These are phyloP conservation scores for Eristalis intricaria DNA, from an alignment of 2,888 invertebrate species.

Conservation along the genomic window DNA sequence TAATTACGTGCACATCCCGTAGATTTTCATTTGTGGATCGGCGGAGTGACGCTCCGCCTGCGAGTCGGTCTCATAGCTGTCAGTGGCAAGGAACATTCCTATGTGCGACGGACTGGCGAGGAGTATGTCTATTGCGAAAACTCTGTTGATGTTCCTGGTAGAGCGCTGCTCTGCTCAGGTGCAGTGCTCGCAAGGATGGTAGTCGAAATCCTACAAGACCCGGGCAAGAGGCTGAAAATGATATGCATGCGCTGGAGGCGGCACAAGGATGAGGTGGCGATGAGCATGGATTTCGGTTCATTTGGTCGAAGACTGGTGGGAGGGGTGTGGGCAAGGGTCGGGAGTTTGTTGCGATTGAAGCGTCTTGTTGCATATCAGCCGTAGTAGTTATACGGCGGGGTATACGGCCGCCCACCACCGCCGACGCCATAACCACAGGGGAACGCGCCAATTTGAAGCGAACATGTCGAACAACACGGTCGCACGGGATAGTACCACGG, in stretches of 20 bases:
- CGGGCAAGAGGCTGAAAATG: neutral
- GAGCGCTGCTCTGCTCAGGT: constrained; percentile 38
- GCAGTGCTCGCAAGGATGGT: constrained; percentile 10
- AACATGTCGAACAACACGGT: constrained; percentile 65
- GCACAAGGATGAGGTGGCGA: neutral
- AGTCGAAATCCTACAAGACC: neutral
- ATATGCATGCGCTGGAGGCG: too few relatives aligned
- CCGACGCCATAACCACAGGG: constrained; percentile 61
- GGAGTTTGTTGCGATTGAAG: constrained; percentile 25
- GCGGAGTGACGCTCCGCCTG: neutral
- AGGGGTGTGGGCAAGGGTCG: constrained; percentile 53
- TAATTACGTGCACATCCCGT: constrained; percentile 36
- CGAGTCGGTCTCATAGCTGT: neutral
- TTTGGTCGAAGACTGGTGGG: constrained; percentile 32
- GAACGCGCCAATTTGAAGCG: constrained; percentile 61
- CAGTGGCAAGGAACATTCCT: too few relatives aligned
- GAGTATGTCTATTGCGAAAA: constrained; percentile 54
- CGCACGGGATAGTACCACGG: constrained; percentile 56
- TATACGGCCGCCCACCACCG: constrained; percentile 19
- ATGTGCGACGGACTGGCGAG: neutral
- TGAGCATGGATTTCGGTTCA: constrained; percentile 47
- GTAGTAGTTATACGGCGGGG: constrained; percentile 43
- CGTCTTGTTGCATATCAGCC: constrained; percentile 69
- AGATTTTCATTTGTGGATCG: constrained; percentile 31
- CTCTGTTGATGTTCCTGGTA: constrained; percentile 64